Evolutionary conservation across 2,113 vertebrate species (phyloP), one percentile per base, ranked within the genome.

Genomic region (Verasper variegatus): DNA sequence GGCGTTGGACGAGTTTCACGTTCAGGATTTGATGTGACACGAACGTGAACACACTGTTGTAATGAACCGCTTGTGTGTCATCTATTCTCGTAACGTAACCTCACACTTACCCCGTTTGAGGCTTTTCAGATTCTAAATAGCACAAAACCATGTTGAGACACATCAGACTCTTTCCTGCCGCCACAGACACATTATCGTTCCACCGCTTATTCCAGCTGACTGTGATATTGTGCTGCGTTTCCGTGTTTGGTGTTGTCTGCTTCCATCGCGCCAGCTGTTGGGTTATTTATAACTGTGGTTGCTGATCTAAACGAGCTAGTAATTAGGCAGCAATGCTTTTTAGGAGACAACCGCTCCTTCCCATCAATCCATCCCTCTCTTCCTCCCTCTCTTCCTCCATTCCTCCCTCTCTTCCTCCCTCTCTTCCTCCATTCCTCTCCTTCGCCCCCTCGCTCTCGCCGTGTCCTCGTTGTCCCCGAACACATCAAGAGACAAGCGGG

Each of bases 281-380:
- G 68, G 87, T 90, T 93, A 93, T 94, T 94, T 92, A 94, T 93
- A 93, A 89, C 91, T 54, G 74, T 42, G 86, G 87, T 74, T 74
- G 80, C 88, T 84, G 82, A 87, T 89, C 89, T 88, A 93, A 92
- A 92, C 86, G 86, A 92, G 92, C 82, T 76, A 77, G 90, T 92
- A 93, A 93, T 93, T 93, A 93, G 89, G 83, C 86, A 91, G 89
- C 84, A 89, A 90, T 86, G 82, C 84, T 91, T 87, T 86, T 82
- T 86, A 89, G 86, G 66, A 91, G 85, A 78, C 86, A 80, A 84
- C 80, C 80, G 56, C 67, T 60, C 74, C 71, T 86, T 80, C 68
- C 64, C 79, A 73, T 86, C 69, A 74, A 70, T 73, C 76, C 82
- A 13, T 66, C 60, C 83, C 47, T 78, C 71, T 47, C 4, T 60